Evolutionary conservation across 2,797 vertebrate species (phyloP), one percentile per base, ranked within the genome.

Genomic region (Danio choprae): DNA sequence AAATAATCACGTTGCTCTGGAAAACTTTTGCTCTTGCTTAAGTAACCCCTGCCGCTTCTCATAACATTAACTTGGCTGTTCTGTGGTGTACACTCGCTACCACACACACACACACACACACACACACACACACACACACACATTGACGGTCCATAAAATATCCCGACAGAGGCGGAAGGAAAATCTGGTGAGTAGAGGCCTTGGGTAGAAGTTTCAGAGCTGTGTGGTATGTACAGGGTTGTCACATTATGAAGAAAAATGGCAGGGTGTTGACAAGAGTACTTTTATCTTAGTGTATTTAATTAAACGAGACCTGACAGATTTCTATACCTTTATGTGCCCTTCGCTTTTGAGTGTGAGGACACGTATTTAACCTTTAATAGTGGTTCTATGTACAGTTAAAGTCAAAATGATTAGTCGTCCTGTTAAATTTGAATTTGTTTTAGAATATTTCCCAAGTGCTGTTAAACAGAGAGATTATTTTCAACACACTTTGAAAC

Each of bases 251-350:
- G 64, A 77, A 70, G 77, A 77, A 77, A 83, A 85, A 81, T 83
- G 59, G 79, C 83, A 84, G 10, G 62, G 82, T 84, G 88, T 83
- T 87, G 90, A 91, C 89, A 87, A 75, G 81, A 80, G 81, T 80
- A 79, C 87, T 88, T 86, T 88, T 87, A 83, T 86, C 86, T 88
- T 65, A 82, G 70, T 86, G 82, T 87, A 80, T 85, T 87, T 87
- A 75, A 85, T 87, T 87, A 87, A 84, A 84, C 82, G 53, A 85
- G 78, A 83, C 67, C 70, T 81, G 85, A 84, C 77, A 86, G 74
- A 86, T 84, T 63, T 79, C 80, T 78, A 58, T 69, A 65, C 40
- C 53, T 82, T 80, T 67, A 80, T 65, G 36, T 70, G 73, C n/a
- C 65, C 77, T 56, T 63, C 4, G 29, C 12, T 11, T 79, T 60